Conservation (phyloP, 2,797 vertebrate species). For the Sebastes steindachneri region DNA sequence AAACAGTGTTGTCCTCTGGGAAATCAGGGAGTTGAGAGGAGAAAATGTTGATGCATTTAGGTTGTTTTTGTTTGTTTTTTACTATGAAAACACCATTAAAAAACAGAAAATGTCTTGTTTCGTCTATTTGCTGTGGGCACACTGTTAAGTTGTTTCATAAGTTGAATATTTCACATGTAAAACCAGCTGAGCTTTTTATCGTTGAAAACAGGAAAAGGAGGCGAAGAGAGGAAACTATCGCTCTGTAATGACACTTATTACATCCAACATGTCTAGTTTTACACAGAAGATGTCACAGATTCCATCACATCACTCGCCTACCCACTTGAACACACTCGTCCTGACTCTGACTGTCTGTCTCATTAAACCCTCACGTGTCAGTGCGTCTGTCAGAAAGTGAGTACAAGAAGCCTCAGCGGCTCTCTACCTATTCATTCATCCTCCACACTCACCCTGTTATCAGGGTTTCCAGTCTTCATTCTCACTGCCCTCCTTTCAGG, state of each 20-base stretch:
- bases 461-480: constrained; percentile 50
- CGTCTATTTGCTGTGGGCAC: no score
- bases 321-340: constrained; percentile 1
- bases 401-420: neutral
- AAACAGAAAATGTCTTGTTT: no score
- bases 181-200: neutral
- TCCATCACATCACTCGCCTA: neutral
- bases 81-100: neutral
- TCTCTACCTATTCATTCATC: constrained; percentile 10
- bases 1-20: constrained; percentile 12
- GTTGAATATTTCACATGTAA: neutral
- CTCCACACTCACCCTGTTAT: constrained; percentile 43
- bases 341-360: neutral
- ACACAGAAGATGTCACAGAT: neutral
- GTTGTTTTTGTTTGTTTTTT: no score
- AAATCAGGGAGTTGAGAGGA: neutral
- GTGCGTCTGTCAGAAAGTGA: constrained; percentile 4
- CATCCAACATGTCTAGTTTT: neutral
- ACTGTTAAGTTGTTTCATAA: no score
- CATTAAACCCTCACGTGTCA: constrained; percentile 22
- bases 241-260: neutral
- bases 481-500: constrained; percentile 61
- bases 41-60: neutral
- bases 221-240: neutral
- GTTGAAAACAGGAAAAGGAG: neutral